A percentile compares a stretch with the other conserved stretches of the same genome.
phyloP scores from a whole-genome alignment of 2,113 vertebrate species.

The Synchiropus splendidus region DNA sequence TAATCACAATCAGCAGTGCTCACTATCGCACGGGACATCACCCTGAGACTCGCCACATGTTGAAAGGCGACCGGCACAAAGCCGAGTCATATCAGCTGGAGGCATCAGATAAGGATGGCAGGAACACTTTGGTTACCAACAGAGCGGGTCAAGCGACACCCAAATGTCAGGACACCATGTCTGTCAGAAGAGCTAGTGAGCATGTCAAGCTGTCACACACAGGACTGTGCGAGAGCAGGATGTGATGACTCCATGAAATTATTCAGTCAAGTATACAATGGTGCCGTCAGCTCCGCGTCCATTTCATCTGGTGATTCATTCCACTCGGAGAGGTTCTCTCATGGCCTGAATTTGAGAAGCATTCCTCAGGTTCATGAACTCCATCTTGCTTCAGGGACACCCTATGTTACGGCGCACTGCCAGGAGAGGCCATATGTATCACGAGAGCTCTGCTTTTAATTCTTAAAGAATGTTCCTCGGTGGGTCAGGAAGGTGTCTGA shows the following conservation, averaged over 20 bases:
- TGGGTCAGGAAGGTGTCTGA: too few species aligned
- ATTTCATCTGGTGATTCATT: conserved; percentile 34
- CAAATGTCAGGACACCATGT: conserved; percentile 36
- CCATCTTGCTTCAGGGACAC: conserved; percentile 35
- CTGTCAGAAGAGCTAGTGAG: conserved; percentile 25
- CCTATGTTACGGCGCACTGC: conserved; percentile 9
- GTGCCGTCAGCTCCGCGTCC: conserved; percentile 15
- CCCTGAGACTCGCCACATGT: conserved; percentile 10
- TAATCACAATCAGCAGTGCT: too few species aligned
- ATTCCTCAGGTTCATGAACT: conserved; percentile 50
- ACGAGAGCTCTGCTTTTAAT: conserved; percentile 8
- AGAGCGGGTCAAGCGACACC: conserved; percentile 51
- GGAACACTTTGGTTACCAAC: conserved; percentile 50
- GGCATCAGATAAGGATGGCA: conserved; percentile 41
- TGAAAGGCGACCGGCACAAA: conserved; percentile 26
- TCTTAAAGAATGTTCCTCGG: conserved; percentile 4
- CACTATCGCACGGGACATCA: too few species aligned
- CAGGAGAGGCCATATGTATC: conserved; percentile 25
- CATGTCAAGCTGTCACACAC: conserved; percentile 19
- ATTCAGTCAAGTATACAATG: conserved; percentile 33
- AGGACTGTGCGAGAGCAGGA: conserved; percentile 11
- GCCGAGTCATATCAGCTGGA: conserved; percentile 21
- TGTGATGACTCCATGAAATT: conserved; percentile 38
- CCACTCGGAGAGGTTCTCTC: conserved; percentile 31
- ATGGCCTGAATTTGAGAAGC: conserved; percentile 43